Conservation (phyloP, 1,140 invertebrate species). For the Musca vetustissima region DNA sequence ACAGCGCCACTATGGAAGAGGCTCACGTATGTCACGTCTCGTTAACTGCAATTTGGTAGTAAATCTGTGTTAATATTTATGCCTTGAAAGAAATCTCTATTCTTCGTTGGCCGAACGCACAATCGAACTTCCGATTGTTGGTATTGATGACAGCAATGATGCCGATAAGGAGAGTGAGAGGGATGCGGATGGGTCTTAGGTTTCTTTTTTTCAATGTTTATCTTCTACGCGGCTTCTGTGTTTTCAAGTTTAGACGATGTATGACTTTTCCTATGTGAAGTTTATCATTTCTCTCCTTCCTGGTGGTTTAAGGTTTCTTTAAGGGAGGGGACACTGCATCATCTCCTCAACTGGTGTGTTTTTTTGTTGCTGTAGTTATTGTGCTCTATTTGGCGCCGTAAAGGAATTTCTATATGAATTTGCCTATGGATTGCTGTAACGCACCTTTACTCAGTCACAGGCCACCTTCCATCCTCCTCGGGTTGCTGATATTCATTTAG, state of each 20-base stretch:
- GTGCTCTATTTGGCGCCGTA: conserved; percentile 25
- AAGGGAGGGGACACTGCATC: too few species aligned
- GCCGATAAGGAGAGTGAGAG: background rate
- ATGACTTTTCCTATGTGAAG: too few species aligned
- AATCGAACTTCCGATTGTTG: too few species aligned
- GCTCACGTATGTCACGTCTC: conserved; percentile 9
- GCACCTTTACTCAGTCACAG: conserved; percentile 2
- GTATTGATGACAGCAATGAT: background rate
- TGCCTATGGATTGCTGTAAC: conserved; percentile 7
- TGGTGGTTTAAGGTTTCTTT: too few species aligned
- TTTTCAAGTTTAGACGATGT: too few species aligned
- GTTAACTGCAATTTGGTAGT: conserved; percentile 19
- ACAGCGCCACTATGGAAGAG: background rate
- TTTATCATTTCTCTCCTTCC: too few species aligned
- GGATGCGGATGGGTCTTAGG: too few species aligned
- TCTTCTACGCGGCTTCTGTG: background rate
- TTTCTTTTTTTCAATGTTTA: too few species aligned
- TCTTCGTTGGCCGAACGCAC: background rate
- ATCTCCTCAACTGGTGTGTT: background rate
- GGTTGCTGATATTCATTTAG: background rate
- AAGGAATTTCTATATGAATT: conserved; percentile 21
- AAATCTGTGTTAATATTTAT: conserved; percentile 21
- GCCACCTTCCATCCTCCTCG: background rate
- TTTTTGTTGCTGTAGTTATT: background rate
- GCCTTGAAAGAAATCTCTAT: background rate